Evolutionary conservation across 2,888 invertebrate genomes (phyloP).

Genomic region (Dasysyrphus tricinctus): DNA sequence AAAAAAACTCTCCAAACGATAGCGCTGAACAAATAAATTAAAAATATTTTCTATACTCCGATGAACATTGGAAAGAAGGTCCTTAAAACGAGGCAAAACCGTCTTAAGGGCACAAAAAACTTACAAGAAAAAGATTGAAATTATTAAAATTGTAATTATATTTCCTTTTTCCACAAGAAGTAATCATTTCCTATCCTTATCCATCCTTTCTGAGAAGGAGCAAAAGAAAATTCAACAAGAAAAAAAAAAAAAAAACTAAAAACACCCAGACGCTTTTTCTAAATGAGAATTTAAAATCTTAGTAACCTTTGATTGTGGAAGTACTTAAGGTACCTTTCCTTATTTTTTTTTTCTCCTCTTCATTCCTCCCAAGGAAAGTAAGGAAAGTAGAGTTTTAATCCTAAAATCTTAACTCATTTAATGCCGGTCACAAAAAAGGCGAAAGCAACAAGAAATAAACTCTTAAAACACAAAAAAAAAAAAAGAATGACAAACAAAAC

Average conservation of each 20-base stretch:
- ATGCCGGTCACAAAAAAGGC: constrained; percentile 31
- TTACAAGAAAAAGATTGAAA: constrained; percentile 60
- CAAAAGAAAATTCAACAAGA: background rate
- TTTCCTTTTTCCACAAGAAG: constrained; percentile 54
- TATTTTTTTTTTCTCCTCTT: background rate
- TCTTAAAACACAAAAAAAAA: background rate
- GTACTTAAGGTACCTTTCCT: constrained; percentile 37
- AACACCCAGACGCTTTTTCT: constrained; percentile 4
- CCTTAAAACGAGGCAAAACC: constrained; percentile 22
- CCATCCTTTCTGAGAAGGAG: background rate
- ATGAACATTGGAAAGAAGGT: constrained; percentile 55
- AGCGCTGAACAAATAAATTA: constrained; percentile 69
- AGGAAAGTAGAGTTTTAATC: constrained; percentile 52
- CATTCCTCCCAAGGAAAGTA: constrained; percentile 13
- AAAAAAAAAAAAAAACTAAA: background rate
- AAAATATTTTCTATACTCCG: constrained; percentile 70
- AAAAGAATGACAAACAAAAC: constrained; percentile 56
- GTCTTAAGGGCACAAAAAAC: constrained; percentile 49
- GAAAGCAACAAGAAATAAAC: background rate
- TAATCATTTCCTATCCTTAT: constrained; percentile 55
- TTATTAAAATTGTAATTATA: constrained; percentile 75
- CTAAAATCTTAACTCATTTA: constrained; percentile 61
- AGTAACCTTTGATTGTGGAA: constrained; percentile 69
- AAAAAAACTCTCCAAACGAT: constrained; percentile 49
- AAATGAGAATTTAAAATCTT: constrained; percentile 66